phyloP scores from a whole-genome alignment of 1,140 invertebrate species.

The Meloidogyne chitwoodi region DNA sequence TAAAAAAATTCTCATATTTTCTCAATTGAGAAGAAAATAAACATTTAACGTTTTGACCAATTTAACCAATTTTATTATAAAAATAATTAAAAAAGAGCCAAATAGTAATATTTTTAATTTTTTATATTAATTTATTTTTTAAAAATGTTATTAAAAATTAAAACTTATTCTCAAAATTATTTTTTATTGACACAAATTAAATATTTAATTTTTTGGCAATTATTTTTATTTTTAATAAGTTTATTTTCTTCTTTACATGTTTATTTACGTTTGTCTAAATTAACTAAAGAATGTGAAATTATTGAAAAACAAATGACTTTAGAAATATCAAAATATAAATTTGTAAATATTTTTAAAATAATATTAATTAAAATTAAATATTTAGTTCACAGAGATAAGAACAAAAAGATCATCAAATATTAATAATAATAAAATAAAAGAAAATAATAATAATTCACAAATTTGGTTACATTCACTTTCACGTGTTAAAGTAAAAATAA shows the following conservation, averaged over 20 bases:
- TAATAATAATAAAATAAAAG: neutral
- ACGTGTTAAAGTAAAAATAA: slow-evolving; percentile 52
- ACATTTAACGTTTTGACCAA: no score
- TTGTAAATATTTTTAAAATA: neutral
- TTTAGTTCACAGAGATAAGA: neutral
- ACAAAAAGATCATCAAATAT: neutral
- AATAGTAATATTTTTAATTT: neutral
- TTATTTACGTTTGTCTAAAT: slow-evolving; percentile 28
- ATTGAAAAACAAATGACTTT: neutral
- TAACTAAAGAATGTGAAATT: slow-evolving; percentile 13
- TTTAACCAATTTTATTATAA: no score
- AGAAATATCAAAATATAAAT: neutral
- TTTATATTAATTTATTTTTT: neutral
- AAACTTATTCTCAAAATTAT: neutral
- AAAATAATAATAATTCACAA: slow-evolving; percentile 17
- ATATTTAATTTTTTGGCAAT: slow-evolving; percentile 9
- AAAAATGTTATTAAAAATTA: neutral
- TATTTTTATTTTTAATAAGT: slow-evolving; percentile 29
- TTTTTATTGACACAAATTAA: neutral
- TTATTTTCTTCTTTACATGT: slow-evolving; percentile 35
- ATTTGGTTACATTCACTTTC: slow-evolving; percentile 55
- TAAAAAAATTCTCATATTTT: no score
- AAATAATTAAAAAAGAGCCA: no score
- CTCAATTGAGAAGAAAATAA: no score
- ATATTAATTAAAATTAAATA: no score